phyloP scores from a whole-genome alignment of 1,140 invertebrate species.

The Aphelinus atriplicis region DNA sequence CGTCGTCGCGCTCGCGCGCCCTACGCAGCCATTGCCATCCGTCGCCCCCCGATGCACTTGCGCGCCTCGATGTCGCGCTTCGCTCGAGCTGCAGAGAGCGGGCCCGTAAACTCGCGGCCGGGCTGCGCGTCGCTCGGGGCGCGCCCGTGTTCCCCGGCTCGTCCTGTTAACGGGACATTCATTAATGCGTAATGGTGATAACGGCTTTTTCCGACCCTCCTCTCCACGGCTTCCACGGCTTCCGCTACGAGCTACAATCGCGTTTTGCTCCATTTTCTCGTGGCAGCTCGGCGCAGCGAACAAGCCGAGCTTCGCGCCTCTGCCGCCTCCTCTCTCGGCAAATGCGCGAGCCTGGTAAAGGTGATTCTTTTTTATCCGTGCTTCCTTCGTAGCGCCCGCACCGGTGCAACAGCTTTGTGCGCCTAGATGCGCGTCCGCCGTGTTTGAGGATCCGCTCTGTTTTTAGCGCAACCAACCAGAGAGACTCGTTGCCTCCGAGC shows the following conservation, averaged over 20 bases:
- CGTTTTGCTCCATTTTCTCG: not conserved
- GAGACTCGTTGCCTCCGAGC: too few species aligned
- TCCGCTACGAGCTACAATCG: not conserved
- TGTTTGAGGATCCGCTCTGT: too few species aligned
- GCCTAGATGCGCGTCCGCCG: too few species aligned
- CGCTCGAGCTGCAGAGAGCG: not conserved
- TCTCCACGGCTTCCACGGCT: not conserved
- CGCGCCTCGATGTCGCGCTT: not conserved
- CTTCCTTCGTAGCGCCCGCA: too few species aligned
- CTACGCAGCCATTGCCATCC: slow-evolving; percentile 3
- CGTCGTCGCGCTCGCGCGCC: not conserved
- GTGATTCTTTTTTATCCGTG: too few species aligned
- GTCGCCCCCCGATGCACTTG: slow-evolving; percentile 5
- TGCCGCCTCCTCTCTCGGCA: not conserved
- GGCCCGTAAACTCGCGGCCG: not conserved
- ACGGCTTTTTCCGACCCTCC: not conserved
- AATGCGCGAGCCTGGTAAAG: not conserved
- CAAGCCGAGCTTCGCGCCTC: not conserved
- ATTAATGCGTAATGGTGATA: slow-evolving; percentile 10
- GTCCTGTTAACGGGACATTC: slow-evolving; percentile 5
- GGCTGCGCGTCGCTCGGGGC: too few species aligned
- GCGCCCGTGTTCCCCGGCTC: not conserved
- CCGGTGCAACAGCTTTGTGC: too few species aligned
- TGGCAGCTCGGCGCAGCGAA: not conserved
- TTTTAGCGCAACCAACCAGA: too few species aligned